Evolutionary conservation across 2,888 invertebrate genomes (phyloP).

Genomic region (Nymphalis polychloros): DNA sequence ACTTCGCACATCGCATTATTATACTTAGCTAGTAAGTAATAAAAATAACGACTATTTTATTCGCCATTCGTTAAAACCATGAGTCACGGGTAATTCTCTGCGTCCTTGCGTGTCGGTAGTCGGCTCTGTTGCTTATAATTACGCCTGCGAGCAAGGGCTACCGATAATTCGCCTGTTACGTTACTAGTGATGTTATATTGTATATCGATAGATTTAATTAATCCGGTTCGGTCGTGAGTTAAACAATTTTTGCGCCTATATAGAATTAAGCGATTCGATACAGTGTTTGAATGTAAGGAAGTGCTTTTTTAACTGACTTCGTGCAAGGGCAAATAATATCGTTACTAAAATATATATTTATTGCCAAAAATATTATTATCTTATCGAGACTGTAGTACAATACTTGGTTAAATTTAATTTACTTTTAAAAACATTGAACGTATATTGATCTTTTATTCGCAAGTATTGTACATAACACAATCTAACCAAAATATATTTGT

Average conservation of each 20-base stretch:
- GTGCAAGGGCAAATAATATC: slow-evolving; percentile 1
- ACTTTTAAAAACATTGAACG: too few species aligned
- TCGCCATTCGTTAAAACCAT: slow-evolving; percentile 24
- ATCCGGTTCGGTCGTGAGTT: background rate
- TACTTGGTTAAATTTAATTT: too few species aligned
- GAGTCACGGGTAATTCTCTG: slow-evolving; percentile 35
- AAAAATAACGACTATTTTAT: background rate
- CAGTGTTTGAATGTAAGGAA: background rate
- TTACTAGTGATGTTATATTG: slow-evolving; percentile 39
- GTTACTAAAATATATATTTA: background rate
- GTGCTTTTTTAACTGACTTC: background rate
- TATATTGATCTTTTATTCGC: too few species aligned
- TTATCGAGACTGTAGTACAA: too few species aligned
- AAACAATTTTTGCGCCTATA: background rate
- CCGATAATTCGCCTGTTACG: slow-evolving; percentile 70
- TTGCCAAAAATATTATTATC: too few species aligned
- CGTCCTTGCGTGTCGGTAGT: slow-evolving; percentile 69
- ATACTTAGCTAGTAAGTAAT: background rate
- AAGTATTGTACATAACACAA: too few species aligned
- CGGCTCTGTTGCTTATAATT: slow-evolving; percentile 68
- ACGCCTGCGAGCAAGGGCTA: slow-evolving; percentile 58
- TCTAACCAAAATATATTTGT: too few species aligned
- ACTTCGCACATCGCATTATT: background rate
- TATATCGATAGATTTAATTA: slow-evolving; percentile 15
- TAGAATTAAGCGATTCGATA: background rate